Conservation (phyloP, 2,888 invertebrate genomes). For the Callyntrura sp. region DNA sequence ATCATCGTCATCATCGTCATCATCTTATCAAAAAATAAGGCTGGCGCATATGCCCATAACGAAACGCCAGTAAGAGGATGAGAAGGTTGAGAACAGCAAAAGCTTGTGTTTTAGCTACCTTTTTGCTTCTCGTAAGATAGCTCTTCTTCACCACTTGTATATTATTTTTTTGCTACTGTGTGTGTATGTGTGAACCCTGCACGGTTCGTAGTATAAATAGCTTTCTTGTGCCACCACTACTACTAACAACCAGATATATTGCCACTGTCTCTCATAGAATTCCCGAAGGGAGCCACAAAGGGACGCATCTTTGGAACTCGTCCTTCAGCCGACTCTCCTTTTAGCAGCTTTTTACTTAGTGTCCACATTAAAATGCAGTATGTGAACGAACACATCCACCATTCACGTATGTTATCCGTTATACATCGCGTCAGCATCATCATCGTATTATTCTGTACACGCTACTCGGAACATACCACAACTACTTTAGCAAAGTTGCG, state of each 20-base stretch:
- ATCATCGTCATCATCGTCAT: conserved; percentile 44
- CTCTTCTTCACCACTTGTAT: conserved; percentile 29
- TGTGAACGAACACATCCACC: conserved; percentile 52
- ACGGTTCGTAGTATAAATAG: neutral
- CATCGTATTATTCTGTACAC: neutral
- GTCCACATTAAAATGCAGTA: conserved; percentile 75
- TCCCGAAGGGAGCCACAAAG: conserved; percentile 66
- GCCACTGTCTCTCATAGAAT: conserved; percentile 52
- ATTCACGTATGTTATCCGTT: conserved; percentile 47
- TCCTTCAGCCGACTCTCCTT: conserved; percentile 66
- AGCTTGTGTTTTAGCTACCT: conserved; percentile 9
- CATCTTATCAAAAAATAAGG: conserved; percentile 58
- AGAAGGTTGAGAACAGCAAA: neutral
- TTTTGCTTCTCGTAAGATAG: conserved; percentile 2
- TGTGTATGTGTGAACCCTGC: neutral
- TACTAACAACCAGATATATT: conserved; percentile 53
- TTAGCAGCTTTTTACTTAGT: conserved; percentile 67
- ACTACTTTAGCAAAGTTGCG: neutral
- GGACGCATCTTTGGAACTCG: conserved; percentile 67
- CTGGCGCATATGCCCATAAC: conserved; percentile 42
- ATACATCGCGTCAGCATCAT: neutral
- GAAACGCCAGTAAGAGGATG: neutral
- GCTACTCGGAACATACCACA: neutral
- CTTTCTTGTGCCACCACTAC: neutral
- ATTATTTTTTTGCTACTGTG: neutral